Evolutionary conservation across 2,888 invertebrate genomes (phyloP).

Genomic region (Syrphus vitripennis): DNA sequence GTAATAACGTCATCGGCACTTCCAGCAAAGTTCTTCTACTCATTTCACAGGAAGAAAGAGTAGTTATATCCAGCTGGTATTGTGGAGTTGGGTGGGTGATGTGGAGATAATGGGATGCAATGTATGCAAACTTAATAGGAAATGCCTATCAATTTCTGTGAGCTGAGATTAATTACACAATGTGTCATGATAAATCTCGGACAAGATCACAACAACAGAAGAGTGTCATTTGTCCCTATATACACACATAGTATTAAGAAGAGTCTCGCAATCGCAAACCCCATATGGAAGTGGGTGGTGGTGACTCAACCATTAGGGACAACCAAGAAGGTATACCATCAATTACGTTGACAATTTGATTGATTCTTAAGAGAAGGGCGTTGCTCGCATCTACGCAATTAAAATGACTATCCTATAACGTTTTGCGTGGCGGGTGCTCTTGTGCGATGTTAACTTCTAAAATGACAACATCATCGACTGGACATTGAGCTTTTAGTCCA

Average conservation of each 20-base stretch:
- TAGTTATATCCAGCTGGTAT: neutral
- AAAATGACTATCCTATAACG: neutral
- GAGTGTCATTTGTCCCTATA: constrained; percentile 27
- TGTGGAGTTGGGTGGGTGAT: neutral
- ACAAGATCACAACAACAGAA: constrained; percentile 54
- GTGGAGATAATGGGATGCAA: neutral
- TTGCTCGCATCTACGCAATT: constrained; percentile 52
- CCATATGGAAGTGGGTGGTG: neutral
- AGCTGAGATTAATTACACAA: constrained; percentile 63
- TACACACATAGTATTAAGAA: neutral
- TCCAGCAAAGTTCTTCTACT: neutral
- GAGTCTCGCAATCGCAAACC: neutral
- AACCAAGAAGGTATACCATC: constrained; percentile 25
- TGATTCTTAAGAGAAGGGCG: constrained; percentile 42
- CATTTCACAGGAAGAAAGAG: too few relatives aligned
- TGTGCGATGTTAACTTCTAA: neutral
- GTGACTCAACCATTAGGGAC: neutral
- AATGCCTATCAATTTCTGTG: constrained; percentile 59
- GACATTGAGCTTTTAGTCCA: neutral
- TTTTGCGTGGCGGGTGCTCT: neutral
- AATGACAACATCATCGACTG: constrained; percentile 17
- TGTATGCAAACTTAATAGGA: constrained; percentile 54
- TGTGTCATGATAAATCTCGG: constrained; percentile 65
- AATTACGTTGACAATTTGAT: constrained; percentile 68
- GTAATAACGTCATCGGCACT: too few relatives aligned